Evolutionary conservation across 2,113 vertebrate species (phyloP), one percentile per base, ranked within the genome.

Genomic region (Dipodomys ordii): DNA sequence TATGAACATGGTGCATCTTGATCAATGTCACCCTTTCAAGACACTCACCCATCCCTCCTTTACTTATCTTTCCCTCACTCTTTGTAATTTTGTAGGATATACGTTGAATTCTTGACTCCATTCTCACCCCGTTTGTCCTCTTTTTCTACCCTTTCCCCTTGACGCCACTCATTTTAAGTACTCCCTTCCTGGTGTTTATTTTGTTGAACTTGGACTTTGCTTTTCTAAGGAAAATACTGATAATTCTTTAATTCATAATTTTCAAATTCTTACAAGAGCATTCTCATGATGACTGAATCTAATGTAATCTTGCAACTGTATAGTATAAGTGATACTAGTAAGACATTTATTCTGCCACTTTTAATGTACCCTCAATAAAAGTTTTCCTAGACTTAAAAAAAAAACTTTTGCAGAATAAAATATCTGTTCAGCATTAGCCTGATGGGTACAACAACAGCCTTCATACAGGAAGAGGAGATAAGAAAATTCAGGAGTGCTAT

Each of bases 341-440:
- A 73, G 11, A 79, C 62, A 57, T 84, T n/a, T n/a, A 60, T 71
- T 78, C 87, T 82, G 25, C 44, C 9, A 60, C 30, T 69, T 95
- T 73, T n/a, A 39, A 7, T 73, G 8, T 39, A 39, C 23, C 13
- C 73, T 90, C 68, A 39, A 19, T n/a, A 25, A 72, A 71, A 30
- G 44, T 65, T 74, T 25, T 72, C 22, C 69, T 67, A 23, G 62
- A 80, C 20, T 76, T 65, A 62, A 65, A 67, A 86, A 23, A 23
- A 65, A 65, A 85, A 27, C 27, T 46, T 93, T 13, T 93, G 23
- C 74, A 80, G 28, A 77, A 9, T 69, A 68, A 91, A 97, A 69
- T 6, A 69, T 23, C 12, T 73, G 44, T 87, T 88, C 11, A 27
- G 12, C 18, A 20, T 71, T 67, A 69, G 10, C 53, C 71, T 73